Evolutionary conservation across 2,113 vertebrate genomes (phyloP).

Genomic region (Cariama cristata): DNA sequence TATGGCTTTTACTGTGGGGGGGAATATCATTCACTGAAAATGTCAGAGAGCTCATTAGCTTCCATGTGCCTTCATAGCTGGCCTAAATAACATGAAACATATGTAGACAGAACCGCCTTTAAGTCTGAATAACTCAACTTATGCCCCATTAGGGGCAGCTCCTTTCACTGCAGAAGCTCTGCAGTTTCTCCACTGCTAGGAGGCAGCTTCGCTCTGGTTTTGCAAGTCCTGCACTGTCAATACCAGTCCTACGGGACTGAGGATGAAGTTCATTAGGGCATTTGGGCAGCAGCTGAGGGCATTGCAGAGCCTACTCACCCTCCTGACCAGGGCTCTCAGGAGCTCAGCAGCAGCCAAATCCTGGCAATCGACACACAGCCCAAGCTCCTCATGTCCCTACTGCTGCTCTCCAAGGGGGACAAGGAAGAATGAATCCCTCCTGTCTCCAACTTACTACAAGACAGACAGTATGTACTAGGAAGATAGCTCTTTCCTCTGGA

Average conservation of each 20-base stretch:
- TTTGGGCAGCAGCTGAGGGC: background rate
- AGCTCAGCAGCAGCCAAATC: background rate
- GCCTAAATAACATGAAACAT: background rate
- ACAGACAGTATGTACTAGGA: background rate
- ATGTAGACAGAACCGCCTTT: background rate
- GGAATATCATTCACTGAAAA: background rate
- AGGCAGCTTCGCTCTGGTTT: background rate
- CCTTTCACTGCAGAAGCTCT: background rate
- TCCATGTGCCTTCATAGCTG: background rate
- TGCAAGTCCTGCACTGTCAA: background rate
- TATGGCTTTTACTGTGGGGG: background rate
- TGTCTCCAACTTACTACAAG: background rate
- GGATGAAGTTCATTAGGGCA: background rate
- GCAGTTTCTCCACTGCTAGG: background rate
- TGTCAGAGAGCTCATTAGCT: background rate
- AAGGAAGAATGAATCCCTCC: background rate
- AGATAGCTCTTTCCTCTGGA: background rate
- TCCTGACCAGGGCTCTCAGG: background rate
- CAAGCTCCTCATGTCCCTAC: background rate
- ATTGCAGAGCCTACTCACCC: background rate
- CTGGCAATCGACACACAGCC: background rate
- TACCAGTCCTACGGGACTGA: rapidly evolving
- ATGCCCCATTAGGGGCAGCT: background rate
- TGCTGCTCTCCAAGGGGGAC: too few species aligned
- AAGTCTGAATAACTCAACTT: background rate